phyloP scores from a whole-genome alignment of 2,888 invertebrate species.

The Byasa hedistus region DNA sequence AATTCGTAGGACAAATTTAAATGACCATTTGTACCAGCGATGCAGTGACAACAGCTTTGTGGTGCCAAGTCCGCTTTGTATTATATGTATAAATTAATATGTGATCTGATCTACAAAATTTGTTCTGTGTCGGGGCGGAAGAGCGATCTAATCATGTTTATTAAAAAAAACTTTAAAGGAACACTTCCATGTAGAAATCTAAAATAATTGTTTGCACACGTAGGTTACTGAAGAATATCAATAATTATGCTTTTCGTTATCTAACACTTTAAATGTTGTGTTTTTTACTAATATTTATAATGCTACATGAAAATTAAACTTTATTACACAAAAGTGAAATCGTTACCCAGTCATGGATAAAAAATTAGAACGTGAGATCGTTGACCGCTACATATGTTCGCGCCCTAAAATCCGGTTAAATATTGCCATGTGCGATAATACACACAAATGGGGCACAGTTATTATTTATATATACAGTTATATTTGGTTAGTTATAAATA shows the following conservation, averaged over 20 bases:
- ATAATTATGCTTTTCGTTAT: too few species aligned
- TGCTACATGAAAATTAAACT: too few species aligned
- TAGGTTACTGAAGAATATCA: too few species aligned
- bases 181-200: too few species aligned
- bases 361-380: conserved; percentile 8
- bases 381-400: not conserved
- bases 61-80: too few species aligned
- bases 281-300: not conserved
- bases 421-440: conserved; percentile 28
- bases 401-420: conserved; percentile 10
- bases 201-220: too few species aligned
- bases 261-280: not conserved
- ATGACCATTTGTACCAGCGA: not conserved
- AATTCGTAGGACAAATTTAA: conserved; percentile 6
- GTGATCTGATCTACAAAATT: not conserved
- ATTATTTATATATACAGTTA: conserved; percentile 24
- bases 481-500: conserved; percentile 32
- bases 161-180: not conserved
- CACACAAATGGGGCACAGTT: conserved; percentile 32
- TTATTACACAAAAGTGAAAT: too few species aligned
- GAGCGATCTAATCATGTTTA: not conserved
- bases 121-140: not conserved
- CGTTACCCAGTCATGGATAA: not conserved
- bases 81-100: too few species aligned
- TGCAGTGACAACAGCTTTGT: too few species aligned